Percentiles rank a stretch among this genome's conserved stretches.
Conservation (phyloP, 1,140 invertebrate genomes). For the Euglossa dilemma region DNA sequence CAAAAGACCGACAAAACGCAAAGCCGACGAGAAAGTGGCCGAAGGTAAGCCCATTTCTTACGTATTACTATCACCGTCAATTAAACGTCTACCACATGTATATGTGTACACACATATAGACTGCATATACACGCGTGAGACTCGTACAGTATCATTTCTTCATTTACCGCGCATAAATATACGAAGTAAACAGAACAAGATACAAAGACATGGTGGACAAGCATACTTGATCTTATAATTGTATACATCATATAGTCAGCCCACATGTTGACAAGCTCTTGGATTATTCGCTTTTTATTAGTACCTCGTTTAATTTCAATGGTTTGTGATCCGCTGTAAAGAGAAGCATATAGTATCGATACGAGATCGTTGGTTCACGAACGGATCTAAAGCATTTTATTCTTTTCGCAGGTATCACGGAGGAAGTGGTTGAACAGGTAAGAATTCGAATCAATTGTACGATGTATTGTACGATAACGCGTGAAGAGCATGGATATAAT, state of each 20-base stretch:
- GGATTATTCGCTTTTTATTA: conserved; percentile 6
- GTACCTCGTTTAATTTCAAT: conserved; percentile 9
- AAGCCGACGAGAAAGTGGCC: conserved; percentile 58
- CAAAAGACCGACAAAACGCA: conserved; percentile 68
- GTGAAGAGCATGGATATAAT: not conserved
- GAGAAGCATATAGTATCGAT: conserved; percentile 11
- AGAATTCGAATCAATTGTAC: conserved; percentile 9
- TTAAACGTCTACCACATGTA: conserved; percentile 3
- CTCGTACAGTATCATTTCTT: not conserved
- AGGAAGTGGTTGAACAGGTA: conserved; percentile 65
- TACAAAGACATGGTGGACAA: conserved; percentile 50
- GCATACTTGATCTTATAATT: conserved; percentile 27
- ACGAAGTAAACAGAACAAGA: conserved; percentile 29
- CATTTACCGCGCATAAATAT: conserved; percentile 1
- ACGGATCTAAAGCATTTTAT: conserved; percentile 38
- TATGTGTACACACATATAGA: not conserved
- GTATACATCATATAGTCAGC: conserved; percentile 9
- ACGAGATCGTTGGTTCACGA: not conserved
- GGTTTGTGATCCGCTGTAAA: conserved; percentile 5
- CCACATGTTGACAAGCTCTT: conserved; percentile 1
- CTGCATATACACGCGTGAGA: conserved; percentile 4
- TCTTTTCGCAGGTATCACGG: conserved; percentile 63
- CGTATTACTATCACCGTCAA: conserved; percentile 26
- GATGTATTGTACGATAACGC: conserved; percentile 26
- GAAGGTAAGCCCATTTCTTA: conserved; percentile 69